These are phyloP conservation scores for Pegoplata infirma DNA, from an alignment of 2,888 invertebrate genomes.

Conservation along the genomic window DNA sequence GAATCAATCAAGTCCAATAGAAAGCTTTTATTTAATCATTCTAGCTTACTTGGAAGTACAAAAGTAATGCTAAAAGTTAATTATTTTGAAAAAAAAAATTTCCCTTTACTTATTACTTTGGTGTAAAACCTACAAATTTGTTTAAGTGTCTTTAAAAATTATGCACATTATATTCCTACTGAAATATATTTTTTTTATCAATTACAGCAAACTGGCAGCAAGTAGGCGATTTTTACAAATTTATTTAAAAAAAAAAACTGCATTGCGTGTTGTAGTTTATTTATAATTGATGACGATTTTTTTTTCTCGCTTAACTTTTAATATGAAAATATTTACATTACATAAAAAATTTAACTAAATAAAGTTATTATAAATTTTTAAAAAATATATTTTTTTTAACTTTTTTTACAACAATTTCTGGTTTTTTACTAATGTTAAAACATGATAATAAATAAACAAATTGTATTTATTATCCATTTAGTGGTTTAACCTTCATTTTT, in stretches of 20 bases:
- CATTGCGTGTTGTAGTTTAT: conserved; percentile 49
- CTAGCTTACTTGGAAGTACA: no score
- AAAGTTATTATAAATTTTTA: background rate
- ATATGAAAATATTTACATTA: background rate
- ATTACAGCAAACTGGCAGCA: background rate
- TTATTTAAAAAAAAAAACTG: background rate
- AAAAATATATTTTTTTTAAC: background rate
- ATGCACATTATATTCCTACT: background rate
- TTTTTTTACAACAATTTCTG: background rate
- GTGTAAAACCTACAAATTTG: background rate
- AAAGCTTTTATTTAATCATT: no score
- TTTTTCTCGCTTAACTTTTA: background rate
- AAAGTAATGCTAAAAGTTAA: no score
- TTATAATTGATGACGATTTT: conserved; percentile 51
- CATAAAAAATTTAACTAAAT: background rate
- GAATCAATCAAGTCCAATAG: no score
- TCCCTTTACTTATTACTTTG: no score
- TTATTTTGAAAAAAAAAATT: no score
- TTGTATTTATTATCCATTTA: background rate
- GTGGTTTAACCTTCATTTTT: conserved; percentile 20
- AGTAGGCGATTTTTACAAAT: conserved; percentile 43
- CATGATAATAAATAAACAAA: conserved; percentile 4
- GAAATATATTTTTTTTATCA: background rate
- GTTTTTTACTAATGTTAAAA: background rate
- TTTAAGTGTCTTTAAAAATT: background rate